Evolutionary conservation across 2,888 invertebrate species (phyloP).

Genomic region (Noctua janthina): DNA sequence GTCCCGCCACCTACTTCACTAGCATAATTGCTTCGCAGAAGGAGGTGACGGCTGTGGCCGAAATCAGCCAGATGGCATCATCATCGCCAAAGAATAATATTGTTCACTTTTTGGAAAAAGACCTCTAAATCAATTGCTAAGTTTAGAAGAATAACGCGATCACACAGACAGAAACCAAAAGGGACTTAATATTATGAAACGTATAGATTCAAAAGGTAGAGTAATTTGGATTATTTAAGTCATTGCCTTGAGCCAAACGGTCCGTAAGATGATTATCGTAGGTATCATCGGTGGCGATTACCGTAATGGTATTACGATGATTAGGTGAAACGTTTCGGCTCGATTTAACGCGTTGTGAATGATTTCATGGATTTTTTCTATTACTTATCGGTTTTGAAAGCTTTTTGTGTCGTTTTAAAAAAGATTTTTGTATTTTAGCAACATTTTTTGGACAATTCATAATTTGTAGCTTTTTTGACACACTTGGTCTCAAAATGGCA

Average conservation of each 20-base stretch:
- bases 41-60: too few species aligned
- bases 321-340: constrained; percentile 64
- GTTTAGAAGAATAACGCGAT: neutral
- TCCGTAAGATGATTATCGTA: constrained; percentile 71
- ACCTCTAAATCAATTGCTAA: neutral
- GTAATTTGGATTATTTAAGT: constrained; percentile 50
- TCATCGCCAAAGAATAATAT: too few species aligned
- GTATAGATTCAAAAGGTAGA: constrained; percentile 38
- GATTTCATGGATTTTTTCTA: constrained; percentile 36
- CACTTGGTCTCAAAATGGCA: neutral
- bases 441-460: neutral
- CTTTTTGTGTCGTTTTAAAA: neutral
- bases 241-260: constrained; percentile 59
- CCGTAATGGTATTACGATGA: constrained; percentile 67
- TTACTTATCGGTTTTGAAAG: constrained; percentile 1
- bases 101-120: neutral
- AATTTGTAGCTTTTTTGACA: neutral
- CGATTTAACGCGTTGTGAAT: constrained; percentile 62
- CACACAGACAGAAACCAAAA: neutral
- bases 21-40: too few species aligned
- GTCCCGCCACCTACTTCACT: too few species aligned
- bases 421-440: neutral
- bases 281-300: constrained; percentile 64
- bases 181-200: neutral
- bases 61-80: too few species aligned